Conservation (phyloP, 2,113 vertebrate species). For the Platycercus adscitus region DNA sequence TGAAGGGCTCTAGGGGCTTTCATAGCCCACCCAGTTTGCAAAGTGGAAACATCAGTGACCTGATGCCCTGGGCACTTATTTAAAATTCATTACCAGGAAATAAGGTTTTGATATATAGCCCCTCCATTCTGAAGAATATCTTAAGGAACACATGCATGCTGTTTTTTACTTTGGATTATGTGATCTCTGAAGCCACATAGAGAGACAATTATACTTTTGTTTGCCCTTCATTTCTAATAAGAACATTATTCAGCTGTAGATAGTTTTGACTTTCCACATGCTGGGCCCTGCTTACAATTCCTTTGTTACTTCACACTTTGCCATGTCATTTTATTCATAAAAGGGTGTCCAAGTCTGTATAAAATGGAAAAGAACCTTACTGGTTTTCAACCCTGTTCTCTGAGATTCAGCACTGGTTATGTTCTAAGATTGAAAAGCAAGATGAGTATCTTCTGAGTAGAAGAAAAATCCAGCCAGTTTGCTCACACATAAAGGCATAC, state of each 20-base stretch:
- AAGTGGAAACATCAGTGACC: conserved; percentile 77
- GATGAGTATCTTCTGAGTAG: not conserved
- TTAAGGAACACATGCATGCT: conserved; percentile 46
- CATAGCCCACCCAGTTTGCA: conserved; percentile 76
- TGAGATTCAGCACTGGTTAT: not conserved
- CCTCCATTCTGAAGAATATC: conserved; percentile 53
- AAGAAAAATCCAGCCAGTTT: not conserved
- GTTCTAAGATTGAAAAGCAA: not conserved
- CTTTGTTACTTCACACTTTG: conserved; percentile 26
- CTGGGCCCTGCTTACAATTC: conserved; percentile 1
- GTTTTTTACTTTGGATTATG: conserved; percentile 44
- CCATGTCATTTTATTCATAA: not conserved
- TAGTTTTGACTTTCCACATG: conserved; percentile 33
- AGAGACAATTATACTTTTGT: conserved; percentile 25
- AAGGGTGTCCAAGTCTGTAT: not conserved
- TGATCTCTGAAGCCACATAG: conserved; percentile 46
- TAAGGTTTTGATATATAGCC: conserved; percentile 72
- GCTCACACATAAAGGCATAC: not conserved
- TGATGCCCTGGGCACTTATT: conserved; percentile 64
- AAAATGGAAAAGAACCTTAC: not conserved
- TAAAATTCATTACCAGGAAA: conserved; percentile 76
- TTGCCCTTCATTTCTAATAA: conserved; percentile 48
- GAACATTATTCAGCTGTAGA: conserved; percentile 14
- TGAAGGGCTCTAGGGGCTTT: conserved; percentile 75
- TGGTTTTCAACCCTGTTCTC: not conserved